phyloP scores from a whole-genome alignment of 2,113 vertebrate genomes.

The Casuarius casuarius region DNA sequence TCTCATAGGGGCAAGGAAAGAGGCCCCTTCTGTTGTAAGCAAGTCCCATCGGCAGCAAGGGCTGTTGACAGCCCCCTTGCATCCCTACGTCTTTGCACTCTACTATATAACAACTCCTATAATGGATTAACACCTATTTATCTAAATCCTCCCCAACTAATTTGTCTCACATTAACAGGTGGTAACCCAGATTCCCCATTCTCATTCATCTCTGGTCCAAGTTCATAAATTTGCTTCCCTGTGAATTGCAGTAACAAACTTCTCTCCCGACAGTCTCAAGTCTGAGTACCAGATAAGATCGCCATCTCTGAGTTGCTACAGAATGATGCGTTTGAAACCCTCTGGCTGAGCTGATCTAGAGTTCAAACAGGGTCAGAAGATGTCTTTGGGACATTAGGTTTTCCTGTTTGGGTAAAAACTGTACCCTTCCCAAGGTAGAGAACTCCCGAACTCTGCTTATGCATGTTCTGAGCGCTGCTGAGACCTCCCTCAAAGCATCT shows the following conservation, averaged over 20 bases:
- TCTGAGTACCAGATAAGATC: not conserved
- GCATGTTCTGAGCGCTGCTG: not conserved
- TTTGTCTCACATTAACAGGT: not conserved
- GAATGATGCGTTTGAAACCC: not conserved
- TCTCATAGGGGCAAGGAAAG: not conserved
- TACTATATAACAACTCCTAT: not conserved
- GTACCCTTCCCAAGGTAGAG: not conserved
- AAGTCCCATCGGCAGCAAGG: not conserved
- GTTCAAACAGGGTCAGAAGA: not conserved
- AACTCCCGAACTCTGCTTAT: not conserved
- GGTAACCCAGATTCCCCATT: not conserved
- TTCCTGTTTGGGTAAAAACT: not conserved
- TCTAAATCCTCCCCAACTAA: not conserved
- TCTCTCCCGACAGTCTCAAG: not conserved
- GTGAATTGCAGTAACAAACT: not conserved
- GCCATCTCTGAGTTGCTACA: not conserved
- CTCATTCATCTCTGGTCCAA: not conserved
- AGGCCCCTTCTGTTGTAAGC: not conserved
- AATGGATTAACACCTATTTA: not conserved
- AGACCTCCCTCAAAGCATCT: fast-evolving
- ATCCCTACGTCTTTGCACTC: not conserved
- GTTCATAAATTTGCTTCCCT: not conserved
- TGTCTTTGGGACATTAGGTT: not conserved
- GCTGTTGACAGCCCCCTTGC: not conserved
- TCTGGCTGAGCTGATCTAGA: not conserved